These are phyloP conservation scores for Bolinopsis microptera DNA, from an alignment of 37 sponge, comb jelly and placozoan genomes.

Conservation along the genomic window DNA sequence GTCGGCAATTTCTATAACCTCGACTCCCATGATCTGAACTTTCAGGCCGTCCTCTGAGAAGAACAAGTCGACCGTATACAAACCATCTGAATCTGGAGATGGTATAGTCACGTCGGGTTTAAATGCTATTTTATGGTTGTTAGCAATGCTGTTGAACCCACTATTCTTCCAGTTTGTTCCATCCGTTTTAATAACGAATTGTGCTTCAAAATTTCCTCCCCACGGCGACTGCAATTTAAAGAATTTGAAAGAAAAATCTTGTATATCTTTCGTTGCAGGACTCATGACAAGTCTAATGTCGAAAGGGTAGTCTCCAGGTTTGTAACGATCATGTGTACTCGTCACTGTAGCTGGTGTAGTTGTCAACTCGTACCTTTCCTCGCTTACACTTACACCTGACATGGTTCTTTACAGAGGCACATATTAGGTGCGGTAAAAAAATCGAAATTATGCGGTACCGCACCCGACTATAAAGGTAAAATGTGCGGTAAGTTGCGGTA, in stretches of 20 bases:
- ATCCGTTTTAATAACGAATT: background rate
- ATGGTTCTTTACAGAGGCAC: no score
- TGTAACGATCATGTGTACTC: background rate
- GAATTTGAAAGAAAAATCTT: background rate
- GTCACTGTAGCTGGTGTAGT: background rate
- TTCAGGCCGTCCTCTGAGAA: background rate
- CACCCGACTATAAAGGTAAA: no score
- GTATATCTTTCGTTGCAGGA: background rate
- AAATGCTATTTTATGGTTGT: background rate
- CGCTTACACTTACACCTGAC: background rate
- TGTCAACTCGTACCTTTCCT: background rate
- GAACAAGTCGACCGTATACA: background rate
- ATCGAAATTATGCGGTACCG: no score
- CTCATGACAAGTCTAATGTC: background rate
- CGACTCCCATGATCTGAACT: background rate
- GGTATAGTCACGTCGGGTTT: background rate
- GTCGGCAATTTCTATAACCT: background rate
- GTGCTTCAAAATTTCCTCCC: background rate
- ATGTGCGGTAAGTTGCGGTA: no score
- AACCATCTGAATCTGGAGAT: background rate
- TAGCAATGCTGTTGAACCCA: background rate
- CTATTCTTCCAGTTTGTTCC: background rate
- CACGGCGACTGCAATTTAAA: background rate
- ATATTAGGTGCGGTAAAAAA: no score
- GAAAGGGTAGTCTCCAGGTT: background rate